Conservation (phyloP, 2,797 vertebrate genomes). For the Spinus pinus region DNA sequence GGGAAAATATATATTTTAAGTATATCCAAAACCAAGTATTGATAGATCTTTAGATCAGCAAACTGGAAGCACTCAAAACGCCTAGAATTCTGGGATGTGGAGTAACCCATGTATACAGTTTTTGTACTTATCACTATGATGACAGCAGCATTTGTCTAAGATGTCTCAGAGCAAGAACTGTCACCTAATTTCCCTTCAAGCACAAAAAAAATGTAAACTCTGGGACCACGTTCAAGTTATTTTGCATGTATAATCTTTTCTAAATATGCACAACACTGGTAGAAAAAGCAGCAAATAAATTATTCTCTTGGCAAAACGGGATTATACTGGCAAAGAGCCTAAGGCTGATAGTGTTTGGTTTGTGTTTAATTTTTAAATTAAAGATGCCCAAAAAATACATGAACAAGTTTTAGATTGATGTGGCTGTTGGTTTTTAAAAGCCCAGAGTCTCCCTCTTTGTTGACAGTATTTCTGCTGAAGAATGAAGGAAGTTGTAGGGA, state of each 20-base stretch:
- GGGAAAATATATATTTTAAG: background rate
- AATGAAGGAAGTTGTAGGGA: accelerated
- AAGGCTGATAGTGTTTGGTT: background rate
- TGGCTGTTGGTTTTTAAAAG: background rate
- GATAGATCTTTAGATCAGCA: background rate
- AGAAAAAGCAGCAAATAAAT: background rate
- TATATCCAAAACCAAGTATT: background rate
- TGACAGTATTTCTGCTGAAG: background rate
- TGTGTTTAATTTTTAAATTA: background rate
- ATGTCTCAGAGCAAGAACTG: accelerated
- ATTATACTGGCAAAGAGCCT: background rate
- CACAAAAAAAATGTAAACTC: background rate
- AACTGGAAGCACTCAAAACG: background rate
- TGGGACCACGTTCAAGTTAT: background rate
- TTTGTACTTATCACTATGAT: background rate
- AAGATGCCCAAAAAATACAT: background rate
- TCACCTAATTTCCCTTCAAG: background rate
- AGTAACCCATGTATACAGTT: background rate
- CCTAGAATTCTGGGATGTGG: background rate
- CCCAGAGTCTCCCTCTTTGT: background rate
- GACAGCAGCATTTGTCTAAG: background rate
- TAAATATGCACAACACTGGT: background rate
- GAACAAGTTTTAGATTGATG: background rate
- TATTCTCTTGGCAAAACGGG: background rate
- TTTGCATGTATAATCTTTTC: background rate